These are phyloP conservation scores for Hedya salicella DNA, from an alignment of 2,888 invertebrate genomes.

Conservation along the genomic window DNA sequence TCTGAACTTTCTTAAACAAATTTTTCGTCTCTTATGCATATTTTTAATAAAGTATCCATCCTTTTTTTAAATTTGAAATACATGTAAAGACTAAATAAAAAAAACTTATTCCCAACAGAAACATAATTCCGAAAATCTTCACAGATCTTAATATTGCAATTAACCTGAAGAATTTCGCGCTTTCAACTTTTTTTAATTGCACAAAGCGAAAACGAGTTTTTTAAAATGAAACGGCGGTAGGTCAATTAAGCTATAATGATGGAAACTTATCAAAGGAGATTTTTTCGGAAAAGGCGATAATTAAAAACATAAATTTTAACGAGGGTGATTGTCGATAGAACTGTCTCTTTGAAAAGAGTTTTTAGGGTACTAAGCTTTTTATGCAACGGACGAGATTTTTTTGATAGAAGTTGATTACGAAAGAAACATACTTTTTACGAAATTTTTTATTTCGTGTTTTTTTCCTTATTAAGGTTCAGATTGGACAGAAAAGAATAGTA, in stretches of 20 bases:
- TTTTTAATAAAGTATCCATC: too few species aligned
- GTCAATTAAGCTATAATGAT: constrained; percentile 62
- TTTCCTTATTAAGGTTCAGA: too few species aligned
- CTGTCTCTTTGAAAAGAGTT: constrained; percentile 49
- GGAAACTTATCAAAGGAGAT: constrained; percentile 60
- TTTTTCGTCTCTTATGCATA: too few species aligned
- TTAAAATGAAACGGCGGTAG: constrained; percentile 42
- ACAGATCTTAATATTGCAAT: constrained; percentile 27
- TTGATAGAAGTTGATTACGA: too few species aligned
- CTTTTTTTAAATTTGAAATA: too few species aligned
- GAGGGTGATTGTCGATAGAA: constrained; percentile 63
- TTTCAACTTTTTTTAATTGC: constrained; percentile 42
- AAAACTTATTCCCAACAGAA: not conserved
- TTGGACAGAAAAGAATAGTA: too few species aligned
- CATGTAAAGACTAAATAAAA: too few species aligned
- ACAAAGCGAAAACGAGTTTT: constrained; percentile 39
- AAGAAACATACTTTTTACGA: too few species aligned
- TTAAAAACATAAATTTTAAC: constrained; percentile 73
- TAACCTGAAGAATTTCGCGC: constrained; percentile 20
- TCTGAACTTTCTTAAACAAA: too few species aligned
- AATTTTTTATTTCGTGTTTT: too few species aligned
- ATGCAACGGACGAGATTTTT: not conserved
- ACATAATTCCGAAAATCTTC: not conserved
- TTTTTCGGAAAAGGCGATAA: constrained; percentile 59
- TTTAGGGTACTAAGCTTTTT: constrained; percentile 16